phyloP scores from a whole-genome alignment of 2,113 vertebrate species.

The Vulpes vulpes region DNA sequence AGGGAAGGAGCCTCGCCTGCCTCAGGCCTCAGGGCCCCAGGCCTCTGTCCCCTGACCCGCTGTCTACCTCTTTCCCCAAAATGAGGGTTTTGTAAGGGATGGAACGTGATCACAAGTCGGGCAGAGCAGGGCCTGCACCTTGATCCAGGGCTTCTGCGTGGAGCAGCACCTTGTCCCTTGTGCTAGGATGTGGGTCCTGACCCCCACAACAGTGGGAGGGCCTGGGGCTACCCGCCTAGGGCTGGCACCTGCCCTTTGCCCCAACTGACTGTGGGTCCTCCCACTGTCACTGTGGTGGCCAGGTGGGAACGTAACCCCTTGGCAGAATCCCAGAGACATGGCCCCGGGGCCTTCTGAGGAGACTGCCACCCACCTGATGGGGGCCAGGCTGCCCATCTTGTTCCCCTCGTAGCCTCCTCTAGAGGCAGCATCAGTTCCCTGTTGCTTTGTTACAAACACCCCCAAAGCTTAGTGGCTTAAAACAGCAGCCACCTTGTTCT shows the following conservation, averaged over 20 bases:
- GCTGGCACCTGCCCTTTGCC: not conserved
- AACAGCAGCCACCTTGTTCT: too few relatives aligned
- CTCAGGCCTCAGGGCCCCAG: not conserved
- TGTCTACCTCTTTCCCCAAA: not conserved
- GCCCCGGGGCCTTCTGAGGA: not conserved
- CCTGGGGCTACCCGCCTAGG: not conserved
- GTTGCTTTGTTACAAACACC: not conserved
- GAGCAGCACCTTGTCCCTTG: not conserved
- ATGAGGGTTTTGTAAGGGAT: not conserved
- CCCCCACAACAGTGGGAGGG: not conserved
- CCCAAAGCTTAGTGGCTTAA: not conserved
- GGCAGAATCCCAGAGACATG: not conserved
- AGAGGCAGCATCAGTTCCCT: accelerated
- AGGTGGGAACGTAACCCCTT: not conserved
- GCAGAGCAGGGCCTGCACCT: not conserved
- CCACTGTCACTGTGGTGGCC: not conserved
- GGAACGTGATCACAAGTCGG: not conserved
- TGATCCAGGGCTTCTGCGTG: not conserved
- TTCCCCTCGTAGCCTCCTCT: too few relatives aligned
- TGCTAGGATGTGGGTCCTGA: not conserved
- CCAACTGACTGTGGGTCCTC: not conserved
- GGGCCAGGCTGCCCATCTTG: not conserved
- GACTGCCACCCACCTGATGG: too few relatives aligned
- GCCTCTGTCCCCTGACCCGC: not conserved
- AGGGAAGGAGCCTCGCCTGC: not conserved